Conservation (phyloP, 2,888 invertebrate genomes). For the Listrodromus nycthemerus region DNA sequence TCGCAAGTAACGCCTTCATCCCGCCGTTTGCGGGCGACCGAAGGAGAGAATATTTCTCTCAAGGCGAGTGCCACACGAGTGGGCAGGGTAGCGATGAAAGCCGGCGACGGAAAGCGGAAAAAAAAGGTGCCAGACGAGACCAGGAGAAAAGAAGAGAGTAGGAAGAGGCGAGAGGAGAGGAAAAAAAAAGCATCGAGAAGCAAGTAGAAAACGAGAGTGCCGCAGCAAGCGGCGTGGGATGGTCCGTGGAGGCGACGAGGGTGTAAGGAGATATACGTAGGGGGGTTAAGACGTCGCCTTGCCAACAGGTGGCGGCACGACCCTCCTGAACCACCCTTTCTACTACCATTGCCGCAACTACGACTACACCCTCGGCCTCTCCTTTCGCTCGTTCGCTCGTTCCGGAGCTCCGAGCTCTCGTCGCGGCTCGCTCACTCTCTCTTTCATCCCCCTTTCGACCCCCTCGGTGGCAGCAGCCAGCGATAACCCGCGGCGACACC, state of each 20-base stretch:
- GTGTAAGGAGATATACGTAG: conserved; percentile 70
- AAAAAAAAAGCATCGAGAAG: conserved; percentile 55
- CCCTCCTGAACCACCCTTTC: conserved; percentile 74
- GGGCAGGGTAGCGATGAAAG: conserved; percentile 60
- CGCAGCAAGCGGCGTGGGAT: conserved; percentile 52
- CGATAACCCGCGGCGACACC: conserved; percentile 85
- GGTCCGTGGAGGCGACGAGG: conserved; percentile 64
- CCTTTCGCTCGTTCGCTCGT: conserved; percentile 52
- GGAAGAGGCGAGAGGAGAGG: conserved; percentile 53
- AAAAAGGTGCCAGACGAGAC: conserved; percentile 18
- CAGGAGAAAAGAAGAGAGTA: conserved; percentile 28
- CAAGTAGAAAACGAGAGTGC: conserved; percentile 68
- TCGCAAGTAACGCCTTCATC: conserved; percentile 31
- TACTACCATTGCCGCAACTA: conserved; percentile 41
- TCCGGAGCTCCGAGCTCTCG: conserved; percentile 54
- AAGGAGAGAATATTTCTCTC: conserved; percentile 48
- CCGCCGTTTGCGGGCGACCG: conserved; percentile 48
- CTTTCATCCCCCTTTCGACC: conserved; percentile 74
- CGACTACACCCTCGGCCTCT: conserved; percentile 42
- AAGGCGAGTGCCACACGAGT: conserved; percentile 50
- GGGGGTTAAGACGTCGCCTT: conserved; percentile 83
- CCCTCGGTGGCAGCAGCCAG: conserved; percentile 81
- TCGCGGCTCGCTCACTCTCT: conserved; percentile 62
- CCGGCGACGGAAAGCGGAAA: conserved; percentile 18
- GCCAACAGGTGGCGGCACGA: conserved; percentile 84